These are phyloP conservation scores for Myocastor coypus DNA, from an alignment of 2,113 vertebrate genomes.

Conservation along the genomic window DNA sequence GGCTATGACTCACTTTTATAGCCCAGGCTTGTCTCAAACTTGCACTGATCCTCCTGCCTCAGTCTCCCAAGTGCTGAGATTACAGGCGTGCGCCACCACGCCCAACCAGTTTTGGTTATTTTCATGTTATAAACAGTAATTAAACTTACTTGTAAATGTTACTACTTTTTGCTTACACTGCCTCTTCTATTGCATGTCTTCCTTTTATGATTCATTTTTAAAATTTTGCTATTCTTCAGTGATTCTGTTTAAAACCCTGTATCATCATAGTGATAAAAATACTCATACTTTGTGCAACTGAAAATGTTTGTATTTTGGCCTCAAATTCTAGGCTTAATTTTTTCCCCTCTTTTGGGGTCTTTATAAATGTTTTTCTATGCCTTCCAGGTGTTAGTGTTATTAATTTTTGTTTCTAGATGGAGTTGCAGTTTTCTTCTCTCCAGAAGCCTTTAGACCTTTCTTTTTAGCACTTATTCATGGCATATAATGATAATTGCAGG, in stretches of 20 bases:
- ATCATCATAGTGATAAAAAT: neutral
- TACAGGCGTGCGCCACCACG: no score
- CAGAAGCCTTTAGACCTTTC: neutral
- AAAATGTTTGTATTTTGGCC: neutral
- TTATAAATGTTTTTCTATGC: neutral
- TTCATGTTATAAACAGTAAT: neutral
- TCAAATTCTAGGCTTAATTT: neutral
- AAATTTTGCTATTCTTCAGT: conserved; percentile 2
- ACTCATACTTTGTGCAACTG: neutral
- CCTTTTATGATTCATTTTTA: neutral
- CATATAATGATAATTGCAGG: neutral
- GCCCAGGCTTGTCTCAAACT: no score
- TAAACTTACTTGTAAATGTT: conserved; percentile 3
- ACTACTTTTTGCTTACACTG: neutral
- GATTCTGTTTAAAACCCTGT: neutral
- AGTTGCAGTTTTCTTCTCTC: neutral
- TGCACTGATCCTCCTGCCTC: no score
- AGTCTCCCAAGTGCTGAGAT: no score
- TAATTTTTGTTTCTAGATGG: neutral
- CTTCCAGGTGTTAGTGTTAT: neutral
- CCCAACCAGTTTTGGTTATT: no score
- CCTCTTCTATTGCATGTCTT: neutral
- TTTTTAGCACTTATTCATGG: neutral
- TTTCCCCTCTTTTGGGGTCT: neutral
- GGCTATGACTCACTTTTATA: no score